These are phyloP conservation scores for Bergia sp. DNA, from an alignment of 92 coral and sea anemone species.

Conservation along the genomic window DNA sequence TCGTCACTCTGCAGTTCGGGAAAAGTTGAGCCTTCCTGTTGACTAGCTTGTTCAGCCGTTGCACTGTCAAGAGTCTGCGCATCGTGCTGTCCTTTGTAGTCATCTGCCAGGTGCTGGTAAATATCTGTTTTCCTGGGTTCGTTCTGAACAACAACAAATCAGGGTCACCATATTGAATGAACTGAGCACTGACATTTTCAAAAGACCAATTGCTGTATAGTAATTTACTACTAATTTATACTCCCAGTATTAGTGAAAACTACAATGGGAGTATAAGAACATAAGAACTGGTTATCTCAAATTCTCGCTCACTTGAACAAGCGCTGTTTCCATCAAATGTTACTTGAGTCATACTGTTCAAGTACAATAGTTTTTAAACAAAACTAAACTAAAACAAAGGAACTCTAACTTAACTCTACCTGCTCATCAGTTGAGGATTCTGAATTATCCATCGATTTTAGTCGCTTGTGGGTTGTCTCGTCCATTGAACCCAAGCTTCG, in stretches of 20 bases:
- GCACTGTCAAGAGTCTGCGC: conserved; percentile 98
- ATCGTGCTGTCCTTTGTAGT: conserved; percentile 72
- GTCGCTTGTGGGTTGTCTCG: conserved; percentile 84
- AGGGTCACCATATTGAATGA: neutral
- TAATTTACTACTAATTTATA: too few relatives aligned
- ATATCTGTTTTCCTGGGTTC: conserved; percentile 68
- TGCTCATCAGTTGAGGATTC: conserved; percentile 47
- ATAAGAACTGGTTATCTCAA: too few relatives aligned
- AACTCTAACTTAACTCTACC: conserved; percentile 16
- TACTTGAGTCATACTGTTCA: too few relatives aligned
- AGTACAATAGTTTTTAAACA: too few relatives aligned
- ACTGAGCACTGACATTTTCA: too few relatives aligned
- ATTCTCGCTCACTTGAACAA: too few relatives aligned
- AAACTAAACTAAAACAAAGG: too few relatives aligned
- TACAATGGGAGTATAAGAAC: too few relatives aligned
- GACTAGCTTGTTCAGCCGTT: conserved; percentile 88
- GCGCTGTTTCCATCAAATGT: too few relatives aligned
- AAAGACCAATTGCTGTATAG: too few relatives aligned
- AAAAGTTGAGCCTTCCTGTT: conserved; percentile 79
- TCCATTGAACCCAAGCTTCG: conserved; percentile 93
- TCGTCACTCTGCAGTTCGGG: conserved; percentile 70
- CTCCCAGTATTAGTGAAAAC: too few relatives aligned
- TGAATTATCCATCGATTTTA: conserved; percentile 80
- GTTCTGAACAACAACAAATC: conserved; percentile 2
- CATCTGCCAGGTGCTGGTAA: conserved; percentile 82